These are phyloP conservation scores for Smithornis capensis DNA, from an alignment of 2,113 vertebrate species.

Conservation along the genomic window DNA sequence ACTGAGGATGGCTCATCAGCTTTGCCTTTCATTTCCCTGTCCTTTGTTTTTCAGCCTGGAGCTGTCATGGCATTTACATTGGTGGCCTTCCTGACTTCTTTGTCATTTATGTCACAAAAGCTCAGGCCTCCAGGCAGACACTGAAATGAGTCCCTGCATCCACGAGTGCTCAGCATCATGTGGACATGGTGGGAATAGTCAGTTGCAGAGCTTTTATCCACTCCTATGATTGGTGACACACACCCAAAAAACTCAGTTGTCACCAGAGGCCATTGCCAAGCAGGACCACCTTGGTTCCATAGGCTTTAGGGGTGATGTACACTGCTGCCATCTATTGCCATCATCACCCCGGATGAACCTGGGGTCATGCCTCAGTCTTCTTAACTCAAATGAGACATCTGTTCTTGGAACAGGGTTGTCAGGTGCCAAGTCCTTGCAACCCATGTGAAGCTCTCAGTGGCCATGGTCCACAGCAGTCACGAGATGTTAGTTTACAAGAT, in stretches of 20 bases:
- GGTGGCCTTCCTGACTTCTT: background rate
- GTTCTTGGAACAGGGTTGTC: background rate
- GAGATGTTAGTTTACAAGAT: background rate
- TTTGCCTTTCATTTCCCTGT: conserved; percentile 3
- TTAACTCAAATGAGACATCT: background rate
- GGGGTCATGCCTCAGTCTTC: background rate
- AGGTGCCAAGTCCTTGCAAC: background rate
- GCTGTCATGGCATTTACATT: background rate
- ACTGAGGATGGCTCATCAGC: background rate
- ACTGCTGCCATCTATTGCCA: conserved; percentile 29
- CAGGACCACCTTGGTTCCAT: background rate
- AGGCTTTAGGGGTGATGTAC: background rate
- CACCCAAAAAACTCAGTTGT: background rate
- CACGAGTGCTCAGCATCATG: background rate
- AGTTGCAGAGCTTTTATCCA: background rate
- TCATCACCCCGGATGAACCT: background rate
- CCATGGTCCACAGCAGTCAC: background rate
- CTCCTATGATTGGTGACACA: background rate
- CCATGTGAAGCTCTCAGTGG: background rate
- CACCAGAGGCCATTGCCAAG: background rate
- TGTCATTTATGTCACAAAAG: background rate
- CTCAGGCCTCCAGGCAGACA: background rate
- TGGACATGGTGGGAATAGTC: background rate
- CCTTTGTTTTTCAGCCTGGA: conserved; percentile 13
- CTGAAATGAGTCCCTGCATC: background rate